A percentile compares a stretch with the other conserved stretches of the same genome.
Conservation (phyloP, 1,140 invertebrate species). For the Agrilus planipennis region DNA sequence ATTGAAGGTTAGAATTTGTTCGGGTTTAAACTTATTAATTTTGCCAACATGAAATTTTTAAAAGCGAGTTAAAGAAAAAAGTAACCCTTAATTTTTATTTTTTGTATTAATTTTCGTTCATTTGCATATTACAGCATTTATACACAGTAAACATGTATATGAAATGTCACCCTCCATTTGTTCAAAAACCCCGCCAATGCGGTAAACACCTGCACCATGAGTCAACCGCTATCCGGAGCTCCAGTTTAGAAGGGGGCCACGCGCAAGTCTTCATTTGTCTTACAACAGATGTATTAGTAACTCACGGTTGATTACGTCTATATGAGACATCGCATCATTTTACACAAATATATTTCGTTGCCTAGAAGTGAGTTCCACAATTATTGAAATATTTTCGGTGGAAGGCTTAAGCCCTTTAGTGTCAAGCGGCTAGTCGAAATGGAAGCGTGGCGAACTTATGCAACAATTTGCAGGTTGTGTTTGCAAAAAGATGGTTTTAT, state of each 20-base stretch:
- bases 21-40: no score
- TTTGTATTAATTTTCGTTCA: no score
- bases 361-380: slow-evolving; percentile 4
- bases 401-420: not conserved
- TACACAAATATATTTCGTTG: slow-evolving; percentile 5
- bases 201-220: not conserved
- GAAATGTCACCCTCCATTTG: no score
- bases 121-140: no score
- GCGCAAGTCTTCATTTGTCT: no score
- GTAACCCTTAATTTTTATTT: no score
- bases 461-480: slow-evolving; percentile 43
- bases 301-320: slow-evolving; percentile 6
- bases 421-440: slow-evolving; percentile 7
- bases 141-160: no score
- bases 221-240: slow-evolving; percentile 8
- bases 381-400: not conserved
- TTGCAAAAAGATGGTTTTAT: slow-evolving; percentile 42
- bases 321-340: not conserved
- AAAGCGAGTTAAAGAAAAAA: no score
- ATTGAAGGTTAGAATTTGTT: no score
- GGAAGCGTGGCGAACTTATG: slow-evolving; percentile 29
- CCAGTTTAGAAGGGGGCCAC: slow-evolving; percentile 11
- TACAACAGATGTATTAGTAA: slow-evolving; percentile 9
- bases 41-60: no score
- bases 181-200: slow-evolving; percentile 11